Base-by-base conservation (phyloP, 2,113 vertebrate genomes). In the Elanus axillaris region DNA sequence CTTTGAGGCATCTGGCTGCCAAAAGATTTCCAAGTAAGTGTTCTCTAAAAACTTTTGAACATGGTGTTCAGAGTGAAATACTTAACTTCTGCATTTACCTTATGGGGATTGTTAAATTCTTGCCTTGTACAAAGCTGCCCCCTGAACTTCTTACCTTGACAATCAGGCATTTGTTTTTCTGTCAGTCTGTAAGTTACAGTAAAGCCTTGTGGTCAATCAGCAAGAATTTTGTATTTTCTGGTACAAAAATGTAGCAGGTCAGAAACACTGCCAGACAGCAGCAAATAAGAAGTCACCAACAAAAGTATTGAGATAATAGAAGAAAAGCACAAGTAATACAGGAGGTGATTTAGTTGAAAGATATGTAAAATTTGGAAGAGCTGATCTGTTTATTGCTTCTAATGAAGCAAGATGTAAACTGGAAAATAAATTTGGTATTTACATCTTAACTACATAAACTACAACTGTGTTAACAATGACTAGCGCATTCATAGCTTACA, bases 1-100 rank as follows among this genome's bases (percentile, higher is more conserved):
- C 99, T 66, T 97, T 99, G 87, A 98, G 99, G 89, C 99, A 99
- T 76, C 98, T 99, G 97, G 99, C 99, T 95, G 98, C 98, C 78
- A 98, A 99, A 82, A 99, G 98, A 80, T 99, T 99, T 97, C 98
- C 99, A 97, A 99, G 99, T 99, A 98, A 99, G 98, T 97, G 40
- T 85, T 80, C 40, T 93, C 45, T 81, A 67, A 68, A 71, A 91
- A 13, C 32, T 62, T 91, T 19, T 47, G 20, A 20, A 95, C 59
- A 22, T 58, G 18, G 1, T 71, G 9, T 58, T 90, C 11, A 16
- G 29, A 53, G n/a, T 71, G 16, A 77, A 77, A 48, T 62, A 48
- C 22, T 77, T 40, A 53, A 50, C 11, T 36, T 83, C 23, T 59
- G 25, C 31, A 16, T 15, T 84, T 68, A 26, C 17, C 6, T n/a